These are phyloP conservation scores for Sebastes iracundus DNA, from an alignment of 2,797 vertebrate genomes.

Conservation along the genomic window DNA sequence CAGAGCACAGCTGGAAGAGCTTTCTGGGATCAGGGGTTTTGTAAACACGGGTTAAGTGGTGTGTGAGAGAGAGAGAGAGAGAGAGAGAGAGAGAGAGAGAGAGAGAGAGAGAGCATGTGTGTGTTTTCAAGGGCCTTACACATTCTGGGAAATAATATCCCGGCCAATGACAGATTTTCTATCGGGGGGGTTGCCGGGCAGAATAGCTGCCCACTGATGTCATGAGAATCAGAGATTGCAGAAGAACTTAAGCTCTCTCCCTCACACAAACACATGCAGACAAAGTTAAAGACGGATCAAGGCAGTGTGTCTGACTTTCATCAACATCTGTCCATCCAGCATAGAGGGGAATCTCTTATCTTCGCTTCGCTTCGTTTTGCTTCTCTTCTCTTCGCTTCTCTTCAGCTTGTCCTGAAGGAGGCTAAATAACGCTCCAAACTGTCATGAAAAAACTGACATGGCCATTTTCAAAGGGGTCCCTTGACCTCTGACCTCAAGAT, in stretches of 20 bases:
- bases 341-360: background rate
- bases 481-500: no score
- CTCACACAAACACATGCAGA: background rate
- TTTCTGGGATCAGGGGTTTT: slow-evolving; percentile 71
- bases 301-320: slow-evolving; percentile 53
- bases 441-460: no score
- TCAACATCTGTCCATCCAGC: slow-evolving; percentile 42
- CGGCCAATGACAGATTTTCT: slow-evolving; percentile 81
- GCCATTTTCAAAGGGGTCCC: no score
- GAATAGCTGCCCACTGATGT: slow-evolving; percentile 81
- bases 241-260: slow-evolving; percentile 1
- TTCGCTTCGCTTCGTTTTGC: background rate
- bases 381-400: background rate
- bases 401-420: no score
- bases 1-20: slow-evolving; percentile 77
- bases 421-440: no score
- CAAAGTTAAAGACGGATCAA: slow-evolving; percentile 33
- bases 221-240: slow-evolving; percentile 75
- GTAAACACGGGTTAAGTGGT: slow-evolving; percentile 73
- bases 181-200: slow-evolving; percentile 38
- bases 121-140: slow-evolving; percentile 39
- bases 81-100: background rate
- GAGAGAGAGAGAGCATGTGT: background rate
- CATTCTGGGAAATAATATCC: slow-evolving; percentile 77
- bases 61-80: slow-evolving; percentile 1